Evolutionary conservation across 2,888 invertebrate genomes (phyloP).

Genomic region (Vesta saturnalis): DNA sequence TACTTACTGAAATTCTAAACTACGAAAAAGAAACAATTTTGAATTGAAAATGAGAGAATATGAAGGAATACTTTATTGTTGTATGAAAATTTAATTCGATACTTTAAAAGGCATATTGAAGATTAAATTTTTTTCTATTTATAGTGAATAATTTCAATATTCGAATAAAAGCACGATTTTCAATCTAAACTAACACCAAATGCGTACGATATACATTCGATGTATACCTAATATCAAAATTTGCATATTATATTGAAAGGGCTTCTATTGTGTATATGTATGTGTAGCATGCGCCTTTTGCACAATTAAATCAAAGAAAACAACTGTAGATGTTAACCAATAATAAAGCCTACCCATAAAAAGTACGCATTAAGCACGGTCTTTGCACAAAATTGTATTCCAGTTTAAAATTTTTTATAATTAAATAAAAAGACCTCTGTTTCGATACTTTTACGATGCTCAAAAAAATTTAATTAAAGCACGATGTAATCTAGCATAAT

Average conservation of each 20-base stretch:
- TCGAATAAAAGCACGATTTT: slow-evolving; percentile 3
- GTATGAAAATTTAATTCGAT: background rate
- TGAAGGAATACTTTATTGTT: no score
- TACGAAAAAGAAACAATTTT: background rate
- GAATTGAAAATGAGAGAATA: no score
- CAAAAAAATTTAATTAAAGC: no score
- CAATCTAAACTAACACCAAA: slow-evolving; percentile 6
- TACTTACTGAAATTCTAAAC: no score
- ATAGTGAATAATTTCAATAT: background rate
- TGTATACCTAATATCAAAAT: background rate
- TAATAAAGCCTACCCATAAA: no score
- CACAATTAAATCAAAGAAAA: background rate
- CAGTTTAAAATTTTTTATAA: background rate
- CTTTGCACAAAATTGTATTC: background rate
- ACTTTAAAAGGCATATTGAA: background rate
- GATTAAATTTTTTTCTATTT: background rate
- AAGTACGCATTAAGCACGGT: background rate
- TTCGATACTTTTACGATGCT: no score
- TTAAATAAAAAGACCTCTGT: background rate
- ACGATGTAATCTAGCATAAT: no score
- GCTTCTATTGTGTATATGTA: background rate
- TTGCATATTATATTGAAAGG: background rate
- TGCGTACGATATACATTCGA: background rate
- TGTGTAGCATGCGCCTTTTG: background rate
- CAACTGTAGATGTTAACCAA: background rate